A percentile compares a stretch with the other conserved stretches of the same genome.
phyloP scores from a whole-genome alignment of 1,140 invertebrate genomes.

The Lordiphosa mommai region DNA sequence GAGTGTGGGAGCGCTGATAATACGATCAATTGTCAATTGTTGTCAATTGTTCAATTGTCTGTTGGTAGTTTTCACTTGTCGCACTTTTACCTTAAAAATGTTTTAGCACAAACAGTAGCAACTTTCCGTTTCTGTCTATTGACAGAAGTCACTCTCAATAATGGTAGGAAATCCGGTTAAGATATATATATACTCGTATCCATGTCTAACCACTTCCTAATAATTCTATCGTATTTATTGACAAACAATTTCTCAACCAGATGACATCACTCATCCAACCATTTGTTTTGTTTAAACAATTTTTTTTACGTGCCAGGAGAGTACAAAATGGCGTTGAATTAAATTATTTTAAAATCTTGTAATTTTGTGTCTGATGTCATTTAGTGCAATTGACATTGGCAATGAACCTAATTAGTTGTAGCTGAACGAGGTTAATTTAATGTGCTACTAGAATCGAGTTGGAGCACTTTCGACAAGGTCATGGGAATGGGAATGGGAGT shows the following conservation, averaged over 20 bases:
- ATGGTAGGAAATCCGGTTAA: constrained; percentile 66
- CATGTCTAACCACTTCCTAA: not conserved
- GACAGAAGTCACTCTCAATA: too few relatives aligned
- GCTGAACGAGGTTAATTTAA: constrained; percentile 13
- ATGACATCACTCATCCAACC: constrained; percentile 53
- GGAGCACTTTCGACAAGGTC: constrained; percentile 45
- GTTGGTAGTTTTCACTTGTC: constrained; percentile 40
- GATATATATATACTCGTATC: not conserved
- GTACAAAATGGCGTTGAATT: constrained; percentile 21
- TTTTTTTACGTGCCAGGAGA: constrained; percentile 19
- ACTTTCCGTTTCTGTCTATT: constrained; percentile 12
- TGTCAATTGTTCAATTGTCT: constrained; percentile 7
- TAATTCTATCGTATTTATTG: constrained; percentile 40
- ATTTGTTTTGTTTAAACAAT: constrained; percentile 30
- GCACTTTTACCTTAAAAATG: constrained; percentile 44
- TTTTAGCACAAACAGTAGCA: constrained; percentile 6
- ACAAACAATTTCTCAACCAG: constrained; percentile 48
- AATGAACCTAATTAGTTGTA: constrained; percentile 74
- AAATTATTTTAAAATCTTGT: not conserved
- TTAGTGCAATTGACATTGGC: constrained; percentile 68
- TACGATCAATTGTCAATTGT: constrained; percentile 49
- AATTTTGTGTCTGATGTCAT: constrained; percentile 48
- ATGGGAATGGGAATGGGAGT: constrained; percentile 55
- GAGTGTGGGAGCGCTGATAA: constrained; percentile 23
- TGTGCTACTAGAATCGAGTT: constrained; percentile 36